phyloP scores from a whole-genome alignment of 2,888 invertebrate species.

The Ametastegia equiseti region DNA sequence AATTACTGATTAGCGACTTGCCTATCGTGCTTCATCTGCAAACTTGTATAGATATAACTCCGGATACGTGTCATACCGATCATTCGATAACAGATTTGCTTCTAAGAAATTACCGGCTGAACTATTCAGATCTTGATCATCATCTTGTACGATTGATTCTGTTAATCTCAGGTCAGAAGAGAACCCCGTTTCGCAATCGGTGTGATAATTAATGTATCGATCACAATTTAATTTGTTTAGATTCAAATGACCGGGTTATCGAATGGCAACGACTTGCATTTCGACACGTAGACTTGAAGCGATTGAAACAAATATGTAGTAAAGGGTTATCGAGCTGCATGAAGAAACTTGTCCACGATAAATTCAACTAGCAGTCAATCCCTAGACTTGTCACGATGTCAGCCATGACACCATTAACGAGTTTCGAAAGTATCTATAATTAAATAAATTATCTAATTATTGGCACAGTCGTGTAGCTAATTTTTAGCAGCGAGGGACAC shows the following conservation, averaged over 20 bases:
- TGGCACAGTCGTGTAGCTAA: neutral
- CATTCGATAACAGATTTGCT: neutral
- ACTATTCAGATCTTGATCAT: neutral
- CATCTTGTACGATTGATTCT: neutral
- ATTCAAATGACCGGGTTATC: neutral
- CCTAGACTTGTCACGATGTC: neutral
- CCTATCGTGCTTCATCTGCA: neutral
- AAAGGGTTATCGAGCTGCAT: neutral
- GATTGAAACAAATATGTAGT: slow-evolving; percentile 1
- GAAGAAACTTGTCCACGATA: neutral
- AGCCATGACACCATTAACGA: neutral
- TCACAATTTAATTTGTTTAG: neutral
- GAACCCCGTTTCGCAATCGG: neutral
- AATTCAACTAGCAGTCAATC: too few species aligned
- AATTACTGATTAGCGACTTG: neutral
- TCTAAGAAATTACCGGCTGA: neutral
- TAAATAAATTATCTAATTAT: slow-evolving; percentile 22
- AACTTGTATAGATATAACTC: too few species aligned
- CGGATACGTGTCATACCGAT: neutral
- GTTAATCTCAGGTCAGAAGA: neutral
- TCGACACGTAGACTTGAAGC: neutral
- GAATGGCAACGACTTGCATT: neutral
- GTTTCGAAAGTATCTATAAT: neutral
- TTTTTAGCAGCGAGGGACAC: slow-evolving; percentile 4
- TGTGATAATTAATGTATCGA: neutral